A percentile compares a stretch with the other conserved stretches of the same genome.
Conservation (phyloP, 2,888 invertebrate genomes). For the Myopa tessellatipennis region DNA sequence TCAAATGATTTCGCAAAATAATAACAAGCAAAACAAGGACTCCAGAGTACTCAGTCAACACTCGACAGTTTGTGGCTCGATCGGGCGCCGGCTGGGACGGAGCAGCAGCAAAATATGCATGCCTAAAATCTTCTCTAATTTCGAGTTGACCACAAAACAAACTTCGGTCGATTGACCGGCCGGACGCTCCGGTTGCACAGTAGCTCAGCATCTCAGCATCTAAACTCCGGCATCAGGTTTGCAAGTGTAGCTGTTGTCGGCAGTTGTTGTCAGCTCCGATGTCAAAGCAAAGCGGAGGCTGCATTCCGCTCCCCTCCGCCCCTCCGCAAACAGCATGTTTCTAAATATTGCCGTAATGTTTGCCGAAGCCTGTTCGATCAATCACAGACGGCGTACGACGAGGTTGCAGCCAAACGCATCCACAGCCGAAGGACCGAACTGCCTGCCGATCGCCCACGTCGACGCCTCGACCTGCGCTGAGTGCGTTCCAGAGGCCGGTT, state of each 20-base stretch:
- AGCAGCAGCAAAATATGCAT: slow-evolving; percentile 17
- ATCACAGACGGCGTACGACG: slow-evolving; percentile 13
- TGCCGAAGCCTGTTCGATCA: slow-evolving; percentile 34
- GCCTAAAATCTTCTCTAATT: slow-evolving; percentile 28
- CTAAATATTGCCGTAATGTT: slow-evolving; percentile 35
- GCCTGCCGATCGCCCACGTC: too few relatives aligned
- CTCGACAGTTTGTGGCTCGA: too few relatives aligned
- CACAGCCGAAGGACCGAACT: background rate
- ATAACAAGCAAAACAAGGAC: too few relatives aligned
- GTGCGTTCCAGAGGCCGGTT: slow-evolving; percentile 16
- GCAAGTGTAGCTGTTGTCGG: slow-evolving; percentile 45
- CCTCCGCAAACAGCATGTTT: background rate
- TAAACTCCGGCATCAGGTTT: slow-evolving; percentile 42
- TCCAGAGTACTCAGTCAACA: too few relatives aligned
- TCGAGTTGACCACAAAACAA: slow-evolving; percentile 37
- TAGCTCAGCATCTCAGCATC: slow-evolving; percentile 3
- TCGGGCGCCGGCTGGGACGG: too few relatives aligned
- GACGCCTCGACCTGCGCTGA: slow-evolving; percentile 6
- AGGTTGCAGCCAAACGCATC: background rate
- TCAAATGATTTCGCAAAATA: too few relatives aligned
- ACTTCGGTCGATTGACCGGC: slow-evolving; percentile 25
- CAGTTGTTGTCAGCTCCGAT: slow-evolving; percentile 36
- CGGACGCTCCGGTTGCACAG: background rate
- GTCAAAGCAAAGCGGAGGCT: slow-evolving; percentile 1
- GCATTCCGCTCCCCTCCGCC: background rate